These are phyloP conservation scores for Scylla paramamosain DNA, from an alignment of 1,140 invertebrate genomes.

Conservation along the genomic window DNA sequence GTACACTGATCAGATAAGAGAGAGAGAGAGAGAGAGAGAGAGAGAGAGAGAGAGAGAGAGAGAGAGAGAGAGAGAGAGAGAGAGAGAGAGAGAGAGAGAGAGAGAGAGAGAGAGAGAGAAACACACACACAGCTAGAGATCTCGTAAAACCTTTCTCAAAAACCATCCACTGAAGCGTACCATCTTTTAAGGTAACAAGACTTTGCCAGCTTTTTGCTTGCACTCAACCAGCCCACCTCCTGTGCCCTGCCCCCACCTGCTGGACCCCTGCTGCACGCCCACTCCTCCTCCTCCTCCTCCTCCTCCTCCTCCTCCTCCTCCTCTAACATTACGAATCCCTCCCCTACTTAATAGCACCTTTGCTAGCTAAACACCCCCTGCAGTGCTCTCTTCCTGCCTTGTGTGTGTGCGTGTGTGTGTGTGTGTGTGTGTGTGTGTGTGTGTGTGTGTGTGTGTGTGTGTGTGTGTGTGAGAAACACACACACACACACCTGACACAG, in stretches of 20 bases:
- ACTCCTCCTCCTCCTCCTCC: no score
- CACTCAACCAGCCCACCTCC: neutral
- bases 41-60: slow-evolving; percentile 9
- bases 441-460: slow-evolving; percentile 33
- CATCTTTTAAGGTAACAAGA: neutral
- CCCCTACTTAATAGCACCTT: neutral
- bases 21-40: slow-evolving; percentile 20
- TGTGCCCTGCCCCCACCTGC: neutral
- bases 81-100: neutral
- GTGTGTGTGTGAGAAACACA: neutral
- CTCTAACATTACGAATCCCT: neutral
- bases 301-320: neutral
- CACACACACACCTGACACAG: neutral
- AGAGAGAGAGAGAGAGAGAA: neutral
- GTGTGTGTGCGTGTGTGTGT: no score
- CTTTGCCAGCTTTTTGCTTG: neutral
- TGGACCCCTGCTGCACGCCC: neutral
- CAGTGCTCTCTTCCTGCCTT: neutral
- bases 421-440: neutral
- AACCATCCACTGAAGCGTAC: neutral
- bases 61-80: neutral
- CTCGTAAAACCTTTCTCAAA: slow-evolving; percentile 23
- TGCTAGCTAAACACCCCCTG: neutral
- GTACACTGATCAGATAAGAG: slow-evolving; percentile 12
- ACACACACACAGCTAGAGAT: neutral